Conservation (phyloP, 2,797 vertebrate species). For the Anabas testudineus region DNA sequence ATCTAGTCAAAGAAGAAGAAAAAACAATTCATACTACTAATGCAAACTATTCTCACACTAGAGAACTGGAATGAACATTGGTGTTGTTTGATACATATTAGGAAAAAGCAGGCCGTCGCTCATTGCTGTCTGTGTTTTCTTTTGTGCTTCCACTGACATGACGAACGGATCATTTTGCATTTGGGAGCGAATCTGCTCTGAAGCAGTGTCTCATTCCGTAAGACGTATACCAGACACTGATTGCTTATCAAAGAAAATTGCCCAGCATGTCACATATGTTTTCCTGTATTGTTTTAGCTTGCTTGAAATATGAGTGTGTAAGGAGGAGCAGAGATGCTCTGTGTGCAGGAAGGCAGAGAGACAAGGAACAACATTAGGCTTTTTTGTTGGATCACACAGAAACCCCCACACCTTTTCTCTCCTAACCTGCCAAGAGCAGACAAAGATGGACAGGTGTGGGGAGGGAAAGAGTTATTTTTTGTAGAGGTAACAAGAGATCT, state of each 20-base stretch:
- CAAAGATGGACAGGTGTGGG: not conserved
- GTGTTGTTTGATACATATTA: constrained; percentile 8
- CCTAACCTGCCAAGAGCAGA: constrained; percentile 12
- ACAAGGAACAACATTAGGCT: not conserved
- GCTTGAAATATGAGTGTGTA: constrained; percentile 47
- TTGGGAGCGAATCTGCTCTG: constrained; percentile 53
- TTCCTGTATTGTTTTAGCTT: constrained; percentile 37
- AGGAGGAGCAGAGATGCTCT: constrained; percentile 47
- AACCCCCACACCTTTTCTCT: constrained; percentile 22
- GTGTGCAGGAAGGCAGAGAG: not conserved
- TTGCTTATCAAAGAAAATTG: constrained; percentile 72
- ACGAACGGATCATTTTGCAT: constrained; percentile 63
- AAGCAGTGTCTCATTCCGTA: constrained; percentile 52
- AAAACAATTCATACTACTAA: constrained; percentile 10
- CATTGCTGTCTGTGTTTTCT: constrained; percentile 13
- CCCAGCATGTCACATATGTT: constrained; percentile 32
- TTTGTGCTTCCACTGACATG: constrained; percentile 48
- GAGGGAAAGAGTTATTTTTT: not conserved
- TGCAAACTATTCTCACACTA: constrained; percentile 20
- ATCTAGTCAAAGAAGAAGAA: constrained; percentile 49
- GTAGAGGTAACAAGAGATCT: constrained; percentile 20
- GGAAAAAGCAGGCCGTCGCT: constrained; percentile 18
- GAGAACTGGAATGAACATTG: constrained; percentile 42
- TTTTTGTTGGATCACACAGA: constrained; percentile 26
- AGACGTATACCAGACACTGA: constrained; percentile 63